Evolutionary conservation across 2,113 vertebrate genomes (phyloP).

Genomic region (Etheostoma cragini): DNA sequence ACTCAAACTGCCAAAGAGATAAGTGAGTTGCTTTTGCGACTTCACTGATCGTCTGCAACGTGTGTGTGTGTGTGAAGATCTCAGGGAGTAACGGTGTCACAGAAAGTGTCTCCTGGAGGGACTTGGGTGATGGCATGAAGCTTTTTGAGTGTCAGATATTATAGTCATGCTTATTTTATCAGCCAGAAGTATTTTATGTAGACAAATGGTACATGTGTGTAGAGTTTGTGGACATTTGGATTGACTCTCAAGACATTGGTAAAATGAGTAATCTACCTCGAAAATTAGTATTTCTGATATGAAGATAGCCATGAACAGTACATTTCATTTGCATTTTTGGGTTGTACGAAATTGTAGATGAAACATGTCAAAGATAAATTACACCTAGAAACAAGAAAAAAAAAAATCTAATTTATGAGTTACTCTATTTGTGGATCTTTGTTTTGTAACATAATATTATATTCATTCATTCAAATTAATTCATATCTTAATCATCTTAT

Average conservation of each 20-base stretch:
- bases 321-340: neutral
- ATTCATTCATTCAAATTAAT: slow-evolving; percentile 57
- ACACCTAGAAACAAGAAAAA: neutral
- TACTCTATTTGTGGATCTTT: slow-evolving; percentile 18
- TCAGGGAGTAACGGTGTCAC: slow-evolving; percentile 23
- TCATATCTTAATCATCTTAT: slow-evolving; percentile 53
- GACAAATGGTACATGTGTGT: neutral
- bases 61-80: slow-evolving; percentile 34
- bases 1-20: slow-evolving; percentile 37
- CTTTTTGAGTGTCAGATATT: slow-evolving; percentile 7
- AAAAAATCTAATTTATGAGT: slow-evolving; percentile 4
- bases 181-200: neutral
- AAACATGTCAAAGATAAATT: neutral
- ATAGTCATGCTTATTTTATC: neutral
- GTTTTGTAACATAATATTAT: slow-evolving; percentile 25
- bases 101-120: slow-evolving; percentile 18
- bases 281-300: neutral
- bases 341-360: neutral
- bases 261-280: neutral
- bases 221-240: slow-evolving; percentile 7
- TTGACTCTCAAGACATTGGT: neutral
- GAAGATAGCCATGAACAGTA: neutral
- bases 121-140: neutral
- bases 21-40: slow-evolving; percentile 32
- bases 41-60: slow-evolving; percentile 28